Conservation (phyloP, 1,140 invertebrate species). For the Pollicipes pollicipes region DNA sequence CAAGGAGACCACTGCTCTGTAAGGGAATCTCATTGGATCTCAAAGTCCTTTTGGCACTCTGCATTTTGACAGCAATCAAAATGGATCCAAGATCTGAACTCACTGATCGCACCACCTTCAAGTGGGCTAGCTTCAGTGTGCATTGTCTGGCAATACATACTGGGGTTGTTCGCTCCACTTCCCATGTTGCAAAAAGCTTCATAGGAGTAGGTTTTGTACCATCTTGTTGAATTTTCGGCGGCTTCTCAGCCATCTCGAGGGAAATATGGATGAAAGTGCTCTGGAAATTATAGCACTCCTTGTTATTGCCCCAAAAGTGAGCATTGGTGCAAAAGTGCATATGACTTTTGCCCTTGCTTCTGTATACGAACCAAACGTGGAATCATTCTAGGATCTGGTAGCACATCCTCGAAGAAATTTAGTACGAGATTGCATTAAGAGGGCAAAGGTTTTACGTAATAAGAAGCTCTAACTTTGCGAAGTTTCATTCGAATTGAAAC, state of each 20-base stretch:
- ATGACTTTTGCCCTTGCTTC: too few species aligned
- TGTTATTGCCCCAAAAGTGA: too few species aligned
- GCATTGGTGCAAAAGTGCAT: too few species aligned
- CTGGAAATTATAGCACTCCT: too few species aligned
- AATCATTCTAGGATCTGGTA: too few species aligned
- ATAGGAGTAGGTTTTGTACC: constrained; percentile 69
- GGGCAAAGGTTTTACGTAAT: too few species aligned
- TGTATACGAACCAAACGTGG: too few species aligned
- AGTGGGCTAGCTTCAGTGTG: constrained; percentile 68
- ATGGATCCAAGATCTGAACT: constrained; percentile 72
- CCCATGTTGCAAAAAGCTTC: constrained; percentile 95
- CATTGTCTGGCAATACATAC: constrained; percentile 95
- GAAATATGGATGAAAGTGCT: too few species aligned
- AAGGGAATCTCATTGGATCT: constrained; percentile 84
- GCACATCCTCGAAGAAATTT: too few species aligned
- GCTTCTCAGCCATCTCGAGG: neutral
- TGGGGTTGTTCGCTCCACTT: constrained; percentile 85
- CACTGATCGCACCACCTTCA: constrained; percentile 61
- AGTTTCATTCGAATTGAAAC: too few species aligned
- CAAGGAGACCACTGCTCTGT: constrained; percentile 48
- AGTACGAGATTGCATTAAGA: too few species aligned
- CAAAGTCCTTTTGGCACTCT: constrained; percentile 75
- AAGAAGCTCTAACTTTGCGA: too few species aligned
- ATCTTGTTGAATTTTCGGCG: neutral
- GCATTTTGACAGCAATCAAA: constrained; percentile 89